phyloP scores from a whole-genome alignment of 2,113 vertebrate genomes.

The human (Homo sapiens) region DNA sequence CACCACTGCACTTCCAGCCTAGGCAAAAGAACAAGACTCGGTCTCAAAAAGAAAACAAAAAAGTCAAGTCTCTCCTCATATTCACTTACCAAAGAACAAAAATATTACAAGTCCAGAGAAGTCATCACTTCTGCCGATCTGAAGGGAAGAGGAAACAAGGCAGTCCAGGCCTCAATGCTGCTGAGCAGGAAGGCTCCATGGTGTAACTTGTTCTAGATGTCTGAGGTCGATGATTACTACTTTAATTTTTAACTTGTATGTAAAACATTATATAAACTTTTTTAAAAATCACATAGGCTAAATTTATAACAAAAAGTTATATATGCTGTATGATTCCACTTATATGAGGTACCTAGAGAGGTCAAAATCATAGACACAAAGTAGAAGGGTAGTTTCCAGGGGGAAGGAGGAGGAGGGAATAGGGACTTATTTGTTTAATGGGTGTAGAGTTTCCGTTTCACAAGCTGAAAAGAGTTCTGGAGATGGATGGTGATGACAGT shows the following conservation, averaged over 20 bases:
- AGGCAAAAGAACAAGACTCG: no score
- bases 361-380: not conserved
- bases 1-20: no score
- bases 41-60: no score
- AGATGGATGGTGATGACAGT: not conserved
- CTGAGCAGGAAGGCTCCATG: not conserved
- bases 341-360: not conserved
- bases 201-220: not conserved
- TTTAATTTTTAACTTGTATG: not conserved
- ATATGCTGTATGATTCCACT: not conserved
- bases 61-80: not conserved
- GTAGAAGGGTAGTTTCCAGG: not conserved
- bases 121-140: not conserved
- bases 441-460: not conserved
- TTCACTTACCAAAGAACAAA: not conserved
- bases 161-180: not conserved
- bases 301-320: not conserved
- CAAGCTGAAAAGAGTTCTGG: not conserved
- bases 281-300: not conserved
- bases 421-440: not conserved
- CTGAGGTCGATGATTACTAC: not conserved
- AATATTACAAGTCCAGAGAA: not conserved
- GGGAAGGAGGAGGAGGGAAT: not conserved
- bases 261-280: not conserved
- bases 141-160: not conserved